phyloP scores from a whole-genome alignment of 2,797 vertebrate genomes.

The Falco columbarius region DNA sequence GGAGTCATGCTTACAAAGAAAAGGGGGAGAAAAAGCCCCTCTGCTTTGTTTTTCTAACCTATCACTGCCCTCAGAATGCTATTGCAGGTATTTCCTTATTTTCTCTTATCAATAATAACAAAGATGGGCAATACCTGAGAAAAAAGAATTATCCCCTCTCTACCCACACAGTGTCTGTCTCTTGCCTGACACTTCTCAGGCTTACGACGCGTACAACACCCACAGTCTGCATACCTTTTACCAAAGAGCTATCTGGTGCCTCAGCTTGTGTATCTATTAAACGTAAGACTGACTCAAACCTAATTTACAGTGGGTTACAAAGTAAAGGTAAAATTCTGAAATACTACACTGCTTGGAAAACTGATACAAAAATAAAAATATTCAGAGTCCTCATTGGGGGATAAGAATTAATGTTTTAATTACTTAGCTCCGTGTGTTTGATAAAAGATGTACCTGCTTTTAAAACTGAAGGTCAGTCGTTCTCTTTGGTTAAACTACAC shows the following conservation, averaged over 20 bases:
- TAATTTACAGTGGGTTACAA: not conserved
- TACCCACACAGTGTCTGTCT: not conserved
- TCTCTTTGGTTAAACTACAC: not conserved
- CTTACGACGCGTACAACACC: not conserved
- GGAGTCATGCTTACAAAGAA: not conserved
- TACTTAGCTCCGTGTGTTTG: accelerated
- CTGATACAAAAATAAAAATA: not conserved
- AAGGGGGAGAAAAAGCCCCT: accelerated
- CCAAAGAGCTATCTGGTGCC: not conserved
- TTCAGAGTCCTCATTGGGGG: not conserved
- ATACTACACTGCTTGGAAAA: not conserved
- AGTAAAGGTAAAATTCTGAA: not conserved
- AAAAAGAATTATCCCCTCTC: not conserved
- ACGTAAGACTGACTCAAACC: not conserved
- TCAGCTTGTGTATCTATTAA: not conserved
- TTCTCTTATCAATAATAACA: conserved; percentile 18
- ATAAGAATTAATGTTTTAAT: not conserved
- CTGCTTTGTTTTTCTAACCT: not conserved
- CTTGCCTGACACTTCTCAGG: not conserved
- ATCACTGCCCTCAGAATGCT: not conserved
- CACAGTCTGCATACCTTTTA: not conserved
- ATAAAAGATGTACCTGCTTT: not conserved
- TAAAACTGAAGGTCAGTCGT: not conserved
- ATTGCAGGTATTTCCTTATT: not conserved
- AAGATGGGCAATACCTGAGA: not conserved